phyloP scores from a whole-genome alignment of 2,113 vertebrate genomes.

The Hydropotes inermis region DNA sequence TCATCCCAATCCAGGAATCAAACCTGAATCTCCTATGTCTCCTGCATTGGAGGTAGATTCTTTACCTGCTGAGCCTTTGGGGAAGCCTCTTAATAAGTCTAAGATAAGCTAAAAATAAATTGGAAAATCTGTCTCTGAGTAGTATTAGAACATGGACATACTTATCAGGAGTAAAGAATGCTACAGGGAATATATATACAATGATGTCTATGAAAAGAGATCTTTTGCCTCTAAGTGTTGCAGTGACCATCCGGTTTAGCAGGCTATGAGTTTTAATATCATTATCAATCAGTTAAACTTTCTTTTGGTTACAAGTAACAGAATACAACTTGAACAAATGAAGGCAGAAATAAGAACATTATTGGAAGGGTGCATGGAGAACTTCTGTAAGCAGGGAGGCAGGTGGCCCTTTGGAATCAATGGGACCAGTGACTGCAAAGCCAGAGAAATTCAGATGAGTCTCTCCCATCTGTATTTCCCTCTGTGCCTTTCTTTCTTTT shows the following conservation, averaged over 20 bases:
- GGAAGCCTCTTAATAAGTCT: background rate
- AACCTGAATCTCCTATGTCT: background rate
- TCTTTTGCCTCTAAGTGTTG: background rate
- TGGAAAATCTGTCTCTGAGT: background rate
- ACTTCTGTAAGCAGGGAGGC: background rate
- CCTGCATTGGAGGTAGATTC: background rate
- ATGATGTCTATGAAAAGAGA: background rate
- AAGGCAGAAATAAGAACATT: background rate
- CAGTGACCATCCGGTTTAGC: background rate
- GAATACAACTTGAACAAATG: background rate
- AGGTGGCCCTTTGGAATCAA: background rate
- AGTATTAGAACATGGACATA: background rate
- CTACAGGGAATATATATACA: background rate
- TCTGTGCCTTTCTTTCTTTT: background rate
- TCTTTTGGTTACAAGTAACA: background rate
- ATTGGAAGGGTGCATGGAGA: background rate
- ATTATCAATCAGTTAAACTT: background rate
- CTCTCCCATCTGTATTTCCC: background rate
- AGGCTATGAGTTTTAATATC: background rate
- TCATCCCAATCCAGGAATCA: background rate
- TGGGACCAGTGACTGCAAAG: background rate
- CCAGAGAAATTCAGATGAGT: background rate
- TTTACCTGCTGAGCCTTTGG: background rate
- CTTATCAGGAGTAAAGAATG: background rate
- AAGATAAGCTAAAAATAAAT: background rate